Percentiles rank a stretch among this genome's conserved stretches.
Conservation (phyloP, 1,140 invertebrate species). For the Drosophila dunni region DNA sequence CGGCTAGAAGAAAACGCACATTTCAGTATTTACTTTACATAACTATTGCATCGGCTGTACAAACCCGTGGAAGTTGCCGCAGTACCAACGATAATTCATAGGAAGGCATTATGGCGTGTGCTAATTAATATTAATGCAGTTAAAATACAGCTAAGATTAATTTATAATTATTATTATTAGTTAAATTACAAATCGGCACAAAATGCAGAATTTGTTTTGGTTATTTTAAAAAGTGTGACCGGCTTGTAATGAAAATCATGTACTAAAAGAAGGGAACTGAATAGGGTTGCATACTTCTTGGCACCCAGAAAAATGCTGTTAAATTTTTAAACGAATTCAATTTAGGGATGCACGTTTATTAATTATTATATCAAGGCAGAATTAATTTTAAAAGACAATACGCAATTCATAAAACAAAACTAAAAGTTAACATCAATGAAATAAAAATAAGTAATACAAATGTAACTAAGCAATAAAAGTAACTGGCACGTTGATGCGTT, state of each 20-base stretch:
- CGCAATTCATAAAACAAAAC: not conserved
- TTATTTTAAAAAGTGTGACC: constrained; percentile 28
- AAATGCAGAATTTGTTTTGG: constrained; percentile 26
- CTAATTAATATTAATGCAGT: no score
- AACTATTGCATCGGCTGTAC: constrained; percentile 31
- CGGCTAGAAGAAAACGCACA: constrained; percentile 85
- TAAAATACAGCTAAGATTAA: not conserved
- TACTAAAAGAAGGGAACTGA: not conserved
- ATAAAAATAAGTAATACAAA: constrained; percentile 3
- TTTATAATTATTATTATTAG: constrained; percentile 4
- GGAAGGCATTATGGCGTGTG: constrained; percentile 85
- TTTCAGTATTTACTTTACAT: constrained; percentile 63
- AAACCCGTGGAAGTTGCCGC: constrained; percentile 86
- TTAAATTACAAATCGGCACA: constrained; percentile 2
- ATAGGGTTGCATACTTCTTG: constrained; percentile 1
- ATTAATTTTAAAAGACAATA: constrained; percentile 1
- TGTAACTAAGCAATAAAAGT: constrained; percentile 54
- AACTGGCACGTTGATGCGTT: constrained; percentile 73
- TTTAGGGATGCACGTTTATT: constrained; percentile 9
- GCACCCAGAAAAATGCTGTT: not conserved
- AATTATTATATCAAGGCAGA: not conserved
- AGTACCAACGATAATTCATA: constrained; percentile 88
- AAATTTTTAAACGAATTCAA: not conserved
- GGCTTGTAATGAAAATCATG: not conserved
- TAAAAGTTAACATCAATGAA: constrained; percentile 9